These are phyloP conservation scores for Drosophila cracens DNA, from an alignment of 2,888 invertebrate species.

Conservation along the genomic window DNA sequence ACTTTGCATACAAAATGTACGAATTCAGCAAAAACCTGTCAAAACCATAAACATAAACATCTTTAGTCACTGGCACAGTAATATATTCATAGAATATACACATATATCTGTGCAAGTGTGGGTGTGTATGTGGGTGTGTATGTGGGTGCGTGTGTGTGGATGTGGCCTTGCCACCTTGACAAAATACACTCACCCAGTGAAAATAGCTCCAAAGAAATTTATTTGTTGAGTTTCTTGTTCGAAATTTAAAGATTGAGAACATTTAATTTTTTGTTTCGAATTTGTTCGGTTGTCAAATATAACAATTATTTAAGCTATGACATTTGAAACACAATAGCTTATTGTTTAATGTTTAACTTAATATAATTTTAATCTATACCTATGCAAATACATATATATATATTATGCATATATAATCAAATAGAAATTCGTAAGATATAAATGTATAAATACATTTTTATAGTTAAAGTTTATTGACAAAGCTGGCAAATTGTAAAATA, in stretches of 20 bases:
- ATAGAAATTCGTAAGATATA: not conserved
- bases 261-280: constrained; percentile 9
- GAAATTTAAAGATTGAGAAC: constrained; percentile 12
- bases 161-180: constrained; percentile 74
- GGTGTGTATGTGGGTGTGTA: not conserved
- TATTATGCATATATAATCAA: not conserved
- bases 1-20: constrained; percentile 52
- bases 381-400: not conserved
- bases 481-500: constrained; percentile 14
- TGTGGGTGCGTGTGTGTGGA: constrained; percentile 6
- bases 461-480: not conserved
- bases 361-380: not conserved
- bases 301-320: constrained; percentile 12
- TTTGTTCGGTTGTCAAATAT: constrained; percentile 4
- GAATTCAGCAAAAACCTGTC: constrained; percentile 44
- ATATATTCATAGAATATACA: constrained; percentile 32
- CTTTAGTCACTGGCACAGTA: constrained; percentile 62
- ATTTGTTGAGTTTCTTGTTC: constrained; percentile 30
- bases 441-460: not conserved
- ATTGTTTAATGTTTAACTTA: not conserved
- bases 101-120: constrained; percentile 1
- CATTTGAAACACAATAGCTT: not conserved
- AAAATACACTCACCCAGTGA: constrained; percentile 64
- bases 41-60: constrained; percentile 63
- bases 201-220: constrained; percentile 30